Conservation (phyloP, 2,888 invertebrate genomes). For the Byasa hedistus region DNA sequence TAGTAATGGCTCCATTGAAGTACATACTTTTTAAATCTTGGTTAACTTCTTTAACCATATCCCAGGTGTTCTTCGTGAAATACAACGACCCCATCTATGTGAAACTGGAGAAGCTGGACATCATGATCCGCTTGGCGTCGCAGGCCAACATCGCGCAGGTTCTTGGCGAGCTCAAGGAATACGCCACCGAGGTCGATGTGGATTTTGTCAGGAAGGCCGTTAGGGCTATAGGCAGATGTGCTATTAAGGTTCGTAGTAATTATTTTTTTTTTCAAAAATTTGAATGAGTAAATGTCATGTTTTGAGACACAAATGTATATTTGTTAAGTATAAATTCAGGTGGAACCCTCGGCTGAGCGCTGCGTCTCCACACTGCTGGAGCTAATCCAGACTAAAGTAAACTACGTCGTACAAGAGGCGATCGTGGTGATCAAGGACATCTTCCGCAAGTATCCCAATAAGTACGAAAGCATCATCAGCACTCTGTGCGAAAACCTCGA, state of each 20-base stretch:
- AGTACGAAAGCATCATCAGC: conserved; percentile 99
- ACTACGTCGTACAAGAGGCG: conserved; percentile 99
- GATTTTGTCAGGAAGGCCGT: conserved; percentile 99
- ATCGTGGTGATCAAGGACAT: conserved; percentile 99
- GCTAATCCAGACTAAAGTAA: conserved; percentile 99
- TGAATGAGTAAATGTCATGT: no score
- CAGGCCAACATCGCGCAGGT: conserved; percentile 99
- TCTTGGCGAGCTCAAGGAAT: conserved; percentile 97
- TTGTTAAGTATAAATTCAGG: conserved; percentile 47
- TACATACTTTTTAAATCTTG: no score
- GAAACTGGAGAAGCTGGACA: conserved; percentile 98
- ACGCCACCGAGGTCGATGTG: conserved; percentile 99
- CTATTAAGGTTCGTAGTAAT: conserved; percentile 88
- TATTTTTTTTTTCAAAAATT: no score
- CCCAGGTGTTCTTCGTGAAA: conserved; percentile 96
- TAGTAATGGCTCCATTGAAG: no score
- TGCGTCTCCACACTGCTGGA: conserved; percentile 98
- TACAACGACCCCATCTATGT: conserved; percentile 99
- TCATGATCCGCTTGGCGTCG: conserved; percentile 99
- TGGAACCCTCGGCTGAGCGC: conserved; percentile 98
- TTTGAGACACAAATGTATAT: no score
- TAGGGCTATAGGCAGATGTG: conserved; percentile 98
- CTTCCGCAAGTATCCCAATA: conserved; percentile 98
- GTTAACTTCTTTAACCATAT: no score
- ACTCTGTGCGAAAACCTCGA: conserved; percentile 99